Evolutionary conservation across 30 jellyfish, hydroid and myxozoan species (phyloP).

Genomic region (Aurelia aurita): DNA sequence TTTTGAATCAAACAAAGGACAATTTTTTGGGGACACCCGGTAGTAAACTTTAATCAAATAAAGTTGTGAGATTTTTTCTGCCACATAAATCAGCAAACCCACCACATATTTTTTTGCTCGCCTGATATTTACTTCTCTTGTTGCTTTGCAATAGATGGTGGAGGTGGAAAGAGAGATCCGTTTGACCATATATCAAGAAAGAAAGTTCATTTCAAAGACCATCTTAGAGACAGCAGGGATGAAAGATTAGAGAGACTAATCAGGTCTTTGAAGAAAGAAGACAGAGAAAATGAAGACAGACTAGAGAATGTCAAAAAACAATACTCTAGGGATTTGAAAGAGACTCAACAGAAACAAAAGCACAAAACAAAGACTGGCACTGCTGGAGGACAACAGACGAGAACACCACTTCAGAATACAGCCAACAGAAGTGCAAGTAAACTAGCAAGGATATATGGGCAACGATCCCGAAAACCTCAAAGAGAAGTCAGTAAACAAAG

Average conservation of each 20-base stretch:
- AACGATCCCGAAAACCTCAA: conserved; percentile 36
- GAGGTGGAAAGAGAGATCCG: background rate
- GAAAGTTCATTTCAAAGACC: conserved; percentile 54
- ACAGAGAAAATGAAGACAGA: conserved; percentile 27
- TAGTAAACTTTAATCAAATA: too few species aligned
- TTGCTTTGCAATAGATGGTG: background rate
- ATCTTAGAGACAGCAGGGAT: conserved; percentile 31
- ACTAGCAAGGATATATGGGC: conserved; percentile 50
- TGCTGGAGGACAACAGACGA: too few species aligned
- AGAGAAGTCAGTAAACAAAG: conserved; percentile 44
- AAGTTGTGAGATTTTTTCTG: too few species aligned
- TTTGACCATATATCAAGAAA: conserved; percentile 2
- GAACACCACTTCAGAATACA: background rate
- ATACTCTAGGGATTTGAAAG: conserved; percentile 34
- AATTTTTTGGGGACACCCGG: too few species aligned
- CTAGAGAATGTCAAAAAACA: conserved; percentile 23
- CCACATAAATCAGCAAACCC: too few species aligned
- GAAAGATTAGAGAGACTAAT: conserved; percentile 56
- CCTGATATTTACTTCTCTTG: too few species aligned
- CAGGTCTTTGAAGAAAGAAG: conserved; percentile 44
- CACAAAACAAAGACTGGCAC: background rate
- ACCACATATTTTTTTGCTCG: too few species aligned
- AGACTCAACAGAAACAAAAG: conserved; percentile 9
- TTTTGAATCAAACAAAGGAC: too few species aligned
- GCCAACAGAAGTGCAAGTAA: conserved; percentile 29